These are phyloP conservation scores for Tyria jacobaeae DNA, from an alignment of 2,888 invertebrate species.

Conservation along the genomic window DNA sequence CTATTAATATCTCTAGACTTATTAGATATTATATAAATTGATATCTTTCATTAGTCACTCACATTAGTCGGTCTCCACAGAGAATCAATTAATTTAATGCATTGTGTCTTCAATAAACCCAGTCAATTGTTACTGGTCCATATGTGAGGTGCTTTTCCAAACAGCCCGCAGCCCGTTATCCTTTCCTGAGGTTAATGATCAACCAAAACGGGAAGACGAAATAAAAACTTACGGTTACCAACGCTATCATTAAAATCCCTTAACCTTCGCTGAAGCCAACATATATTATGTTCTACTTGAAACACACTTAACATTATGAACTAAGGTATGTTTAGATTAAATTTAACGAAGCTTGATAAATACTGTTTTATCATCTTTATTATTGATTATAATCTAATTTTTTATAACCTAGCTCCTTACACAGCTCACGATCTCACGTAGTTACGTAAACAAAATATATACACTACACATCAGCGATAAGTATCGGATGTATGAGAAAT, in stretches of 20 bases:
- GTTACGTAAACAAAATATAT: conserved; percentile 56
- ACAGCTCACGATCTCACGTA: conserved; percentile 50
- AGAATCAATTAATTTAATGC: conserved; percentile 9
- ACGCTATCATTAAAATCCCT: conserved; percentile 53
- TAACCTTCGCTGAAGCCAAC: conserved; percentile 41
- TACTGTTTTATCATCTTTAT: conserved; percentile 46
- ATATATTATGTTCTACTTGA: conserved; percentile 43
- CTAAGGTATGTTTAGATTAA: conserved; percentile 40
- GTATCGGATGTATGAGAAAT: conserved; percentile 60
- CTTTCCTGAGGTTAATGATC: conserved; percentile 47
- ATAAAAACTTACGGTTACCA: conserved; percentile 55
- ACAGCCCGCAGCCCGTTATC: conserved; percentile 16
- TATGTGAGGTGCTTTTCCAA: conserved; percentile 32
- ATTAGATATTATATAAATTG: conserved; percentile 7
- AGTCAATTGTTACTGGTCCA: conserved; percentile 20
- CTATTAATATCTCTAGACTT: neutral
- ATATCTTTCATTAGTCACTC: conserved; percentile 4
- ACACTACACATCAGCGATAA: conserved; percentile 55
- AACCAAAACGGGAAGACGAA: conserved; percentile 46
- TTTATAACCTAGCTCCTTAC: too few relatives aligned
- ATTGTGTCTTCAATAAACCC: conserved; percentile 2
- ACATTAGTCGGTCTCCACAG: conserved; percentile 7
- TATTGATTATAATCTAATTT: conserved; percentile 47
- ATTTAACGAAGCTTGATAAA: conserved; percentile 38
- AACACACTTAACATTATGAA: conserved; percentile 37